These are phyloP conservation scores for Xestia xanthographa DNA, from an alignment of 2,888 invertebrate genomes.

Conservation along the genomic window DNA sequence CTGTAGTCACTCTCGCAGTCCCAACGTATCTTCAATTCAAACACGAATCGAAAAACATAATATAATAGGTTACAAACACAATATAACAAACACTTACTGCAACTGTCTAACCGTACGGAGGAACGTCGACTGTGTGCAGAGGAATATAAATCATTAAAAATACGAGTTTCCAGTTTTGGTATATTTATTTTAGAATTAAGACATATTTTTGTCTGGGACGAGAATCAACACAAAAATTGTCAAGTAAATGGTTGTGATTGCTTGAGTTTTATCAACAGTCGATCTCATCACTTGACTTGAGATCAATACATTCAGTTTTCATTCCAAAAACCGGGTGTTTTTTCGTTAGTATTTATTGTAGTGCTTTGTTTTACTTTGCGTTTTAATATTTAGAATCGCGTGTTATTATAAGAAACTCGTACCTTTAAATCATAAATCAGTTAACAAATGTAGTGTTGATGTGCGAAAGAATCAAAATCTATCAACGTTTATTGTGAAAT, in stretches of 20 bases:
- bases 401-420: background rate
- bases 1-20: background rate
- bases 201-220: background rate
- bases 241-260: background rate
- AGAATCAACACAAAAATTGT: background rate
- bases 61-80: constrained; percentile 20
- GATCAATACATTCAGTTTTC: background rate
- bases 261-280: background rate
- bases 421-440: background rate
- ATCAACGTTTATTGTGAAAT: background rate
- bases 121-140: background rate
- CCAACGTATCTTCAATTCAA: background rate
- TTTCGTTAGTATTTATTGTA: background rate
- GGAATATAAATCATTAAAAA: constrained; percentile 13
- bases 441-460: constrained; percentile 22
- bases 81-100: constrained; percentile 3
- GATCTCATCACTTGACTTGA: background rate
- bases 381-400: background rate
- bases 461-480: background rate
- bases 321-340: background rate
- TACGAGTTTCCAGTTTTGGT: background rate
- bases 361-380: too few relatives aligned
- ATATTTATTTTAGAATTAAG: constrained; percentile 19
- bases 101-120: background rate
- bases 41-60: background rate